Base-by-base conservation (phyloP, 2,888 invertebrate species). In the Tromatobia lineatoria region DNA sequence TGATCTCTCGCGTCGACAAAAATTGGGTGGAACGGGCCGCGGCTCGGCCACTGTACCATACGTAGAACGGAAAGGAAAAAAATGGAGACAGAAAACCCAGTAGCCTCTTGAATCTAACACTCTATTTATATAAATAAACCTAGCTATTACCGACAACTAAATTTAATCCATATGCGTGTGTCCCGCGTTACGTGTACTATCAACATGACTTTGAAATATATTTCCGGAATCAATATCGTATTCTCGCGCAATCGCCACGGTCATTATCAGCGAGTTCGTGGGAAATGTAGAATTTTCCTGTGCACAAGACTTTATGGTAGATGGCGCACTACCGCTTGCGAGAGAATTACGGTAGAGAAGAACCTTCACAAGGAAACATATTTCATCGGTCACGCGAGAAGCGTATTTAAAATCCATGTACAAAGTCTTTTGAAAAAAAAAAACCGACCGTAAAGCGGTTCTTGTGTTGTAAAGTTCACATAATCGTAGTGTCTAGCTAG, bases 401-500 rank as follows among this genome's bases (percentile, higher is more conserved):
- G 87, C 87, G 90, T 91, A 89, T 91, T 90, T 90, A 91, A 93
- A 91, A 93, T 93, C 91, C 93, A 89, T 93, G 93, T 93, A 93
- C 93, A 93, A 93, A 93, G 93, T 92, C 91, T 93, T 91, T 92
- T 91, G 90, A 77, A 52, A 59, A 77, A 18, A 42, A 70, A 76
- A 70, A 50, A 57, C 76, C 73, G 74, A 87, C 91, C 89, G 89
- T 93, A 92, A 93, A 81, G 82, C 83, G 92, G 88, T 92, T 92
- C 91, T 93, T 93, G 93, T 93, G 93, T 93, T 93, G 93, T 93
- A 93, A 93, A 93, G 92, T 93, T 93, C 91, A 93, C 93, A 92
- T 93, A 93, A 93, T 92, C 93, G 92, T 93, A 93, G 92, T 91
- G 90, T 92, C 91, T 93, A 93, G 90, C 86, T 91, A 92, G 90